Conservation (phyloP, 2,113 vertebrate species). For the Toxostoma redivivum region DNA sequence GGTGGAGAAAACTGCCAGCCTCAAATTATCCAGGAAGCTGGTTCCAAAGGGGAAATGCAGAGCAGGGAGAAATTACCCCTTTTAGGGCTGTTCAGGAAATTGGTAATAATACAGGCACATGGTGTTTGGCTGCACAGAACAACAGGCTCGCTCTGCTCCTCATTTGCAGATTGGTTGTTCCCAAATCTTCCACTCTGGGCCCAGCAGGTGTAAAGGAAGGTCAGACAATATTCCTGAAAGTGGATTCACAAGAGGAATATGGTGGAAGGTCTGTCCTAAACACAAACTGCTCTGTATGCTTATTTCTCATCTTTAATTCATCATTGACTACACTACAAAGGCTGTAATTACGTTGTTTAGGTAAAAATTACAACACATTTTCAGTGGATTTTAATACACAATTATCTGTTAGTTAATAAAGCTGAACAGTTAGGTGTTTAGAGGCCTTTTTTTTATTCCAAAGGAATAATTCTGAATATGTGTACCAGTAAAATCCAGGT, state of each 20-base stretch:
- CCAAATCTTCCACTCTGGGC: background rate
- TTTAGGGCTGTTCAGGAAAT: background rate
- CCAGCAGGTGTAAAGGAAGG: background rate
- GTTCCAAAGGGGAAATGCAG: background rate
- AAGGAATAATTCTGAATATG: background rate
- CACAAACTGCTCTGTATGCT: background rate
- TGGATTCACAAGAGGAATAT: background rate
- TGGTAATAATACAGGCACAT: fast-evolving
- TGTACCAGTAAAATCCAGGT: background rate
- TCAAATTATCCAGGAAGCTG: background rate
- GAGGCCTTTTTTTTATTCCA: background rate
- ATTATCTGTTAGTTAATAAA: conserved; percentile 25
- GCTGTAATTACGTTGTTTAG: background rate
- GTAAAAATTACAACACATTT: background rate
- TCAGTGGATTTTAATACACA: background rate
- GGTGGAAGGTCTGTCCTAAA: background rate
- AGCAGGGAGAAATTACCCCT: background rate
- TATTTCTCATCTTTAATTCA: conserved; percentile 3
- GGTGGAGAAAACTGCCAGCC: background rate
- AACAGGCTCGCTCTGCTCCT: background rate
- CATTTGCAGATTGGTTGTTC: background rate
- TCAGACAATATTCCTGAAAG: background rate
- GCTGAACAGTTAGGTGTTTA: background rate
- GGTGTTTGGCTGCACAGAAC: background rate
- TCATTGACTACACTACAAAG: background rate